These are phyloP conservation scores for Galaxea fascicularis DNA, from an alignment of 92 coral and sea anemone genomes.

Conservation along the genomic window DNA sequence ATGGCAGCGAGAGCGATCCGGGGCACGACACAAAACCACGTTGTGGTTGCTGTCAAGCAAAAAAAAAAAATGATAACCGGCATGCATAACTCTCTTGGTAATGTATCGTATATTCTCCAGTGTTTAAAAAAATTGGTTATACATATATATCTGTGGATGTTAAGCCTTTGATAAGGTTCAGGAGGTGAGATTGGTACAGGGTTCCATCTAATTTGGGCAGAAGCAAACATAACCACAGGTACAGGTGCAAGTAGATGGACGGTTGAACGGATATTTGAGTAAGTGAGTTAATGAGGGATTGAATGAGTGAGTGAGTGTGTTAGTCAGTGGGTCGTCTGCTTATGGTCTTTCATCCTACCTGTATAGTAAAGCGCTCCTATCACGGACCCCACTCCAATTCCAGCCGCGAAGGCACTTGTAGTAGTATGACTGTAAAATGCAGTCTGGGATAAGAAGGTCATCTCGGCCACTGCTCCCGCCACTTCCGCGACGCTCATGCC, in stretches of 20 bases:
- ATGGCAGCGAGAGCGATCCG: conserved; percentile 41
- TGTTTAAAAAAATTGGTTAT: too few relatives aligned
- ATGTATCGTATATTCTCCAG: too few relatives aligned
- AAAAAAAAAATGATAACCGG: not conserved
- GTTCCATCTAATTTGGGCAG: too few relatives aligned
- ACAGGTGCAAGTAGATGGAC: too few relatives aligned
- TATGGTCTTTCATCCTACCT: conserved; percentile 17
- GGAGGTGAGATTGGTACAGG: too few relatives aligned
- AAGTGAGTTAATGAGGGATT: too few relatives aligned
- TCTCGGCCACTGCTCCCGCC: conserved; percentile 37
- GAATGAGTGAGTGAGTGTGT: too few relatives aligned
- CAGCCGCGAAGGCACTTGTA: conserved; percentile 52
- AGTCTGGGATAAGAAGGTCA: conserved; percentile 43
- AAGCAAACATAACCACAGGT: too few relatives aligned
- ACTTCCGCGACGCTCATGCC: conserved; percentile 46
- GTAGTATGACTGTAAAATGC: conserved; percentile 50
- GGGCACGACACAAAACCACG: conserved; percentile 52
- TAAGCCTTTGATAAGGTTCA: too few relatives aligned
- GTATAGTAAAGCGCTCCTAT: conserved; percentile 53
- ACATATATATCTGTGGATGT: too few relatives aligned
- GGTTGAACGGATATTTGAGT: too few relatives aligned
- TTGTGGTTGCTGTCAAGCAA: conserved; percentile 27
- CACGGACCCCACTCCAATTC: conserved; percentile 46
- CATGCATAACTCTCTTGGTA: too few relatives aligned
- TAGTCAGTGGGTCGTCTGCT: not conserved